A percentile compares a stretch with the other conserved stretches of the same genome.
Conservation (phyloP, 2,888 invertebrate species). For the Perizoma flavofasciatum region DNA sequence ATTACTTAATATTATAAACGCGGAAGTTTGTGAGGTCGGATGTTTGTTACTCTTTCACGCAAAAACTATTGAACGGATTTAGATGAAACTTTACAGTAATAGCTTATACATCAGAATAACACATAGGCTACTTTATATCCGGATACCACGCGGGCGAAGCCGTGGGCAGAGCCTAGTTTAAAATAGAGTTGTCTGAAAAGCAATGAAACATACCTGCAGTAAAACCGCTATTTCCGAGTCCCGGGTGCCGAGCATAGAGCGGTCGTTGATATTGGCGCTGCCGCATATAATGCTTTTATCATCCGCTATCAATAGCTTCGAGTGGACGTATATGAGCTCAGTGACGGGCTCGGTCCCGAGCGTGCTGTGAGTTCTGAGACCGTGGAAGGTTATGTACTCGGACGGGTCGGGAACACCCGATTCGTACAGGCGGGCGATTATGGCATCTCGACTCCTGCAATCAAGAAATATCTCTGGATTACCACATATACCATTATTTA, state of each 20-base stretch:
- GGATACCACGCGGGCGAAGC: too few relatives aligned
- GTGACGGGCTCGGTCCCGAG: constrained; percentile 93
- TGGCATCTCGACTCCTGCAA: constrained; percentile 91
- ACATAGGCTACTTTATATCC: too few relatives aligned
- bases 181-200: too few relatives aligned
- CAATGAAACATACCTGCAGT: too few relatives aligned
- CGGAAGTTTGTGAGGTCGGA: too few relatives aligned
- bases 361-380: constrained; percentile 91
- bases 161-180: too few relatives aligned
- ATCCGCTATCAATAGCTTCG: constrained; percentile 97
- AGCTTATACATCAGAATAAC: too few relatives aligned
- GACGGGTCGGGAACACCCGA: constrained; percentile 92
- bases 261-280: constrained; percentile 98
- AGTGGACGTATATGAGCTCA: constrained; percentile 98
- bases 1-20: too few relatives aligned
- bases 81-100: too few relatives aligned
- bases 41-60: too few relatives aligned
- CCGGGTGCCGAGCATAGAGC: constrained; percentile 96
- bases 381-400: constrained; percentile 96
- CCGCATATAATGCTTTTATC: constrained; percentile 97
- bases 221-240: constrained; percentile 97
- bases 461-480: neutral
- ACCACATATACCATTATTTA: too few relatives aligned
- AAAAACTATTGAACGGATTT: too few relatives aligned
- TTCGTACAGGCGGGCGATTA: constrained; percentile 89